Base-by-base conservation (phyloP, 2,888 invertebrate genomes). In the Pinctada fucata region DNA sequence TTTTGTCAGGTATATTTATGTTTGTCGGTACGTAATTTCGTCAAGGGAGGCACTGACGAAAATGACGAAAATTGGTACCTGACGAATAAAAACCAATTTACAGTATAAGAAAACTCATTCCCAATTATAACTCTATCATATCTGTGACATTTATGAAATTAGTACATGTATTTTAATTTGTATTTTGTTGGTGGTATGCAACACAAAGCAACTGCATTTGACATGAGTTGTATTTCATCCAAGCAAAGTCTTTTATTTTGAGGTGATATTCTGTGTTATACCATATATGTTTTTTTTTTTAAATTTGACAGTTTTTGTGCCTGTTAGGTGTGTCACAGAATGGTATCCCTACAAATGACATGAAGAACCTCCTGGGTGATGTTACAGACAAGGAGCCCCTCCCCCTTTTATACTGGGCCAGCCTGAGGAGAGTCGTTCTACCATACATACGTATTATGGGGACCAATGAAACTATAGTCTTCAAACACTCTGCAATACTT, bases 361-460 rank as follows among this genome's bases (percentile, higher is more conserved):
- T 90, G 8, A 81, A 83, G 69, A 85, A 85, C 47, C 78, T 91
- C 73, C 83, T 89, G 65, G 90, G 90, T 3, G 82, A 89, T 64
- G 78, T 86, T 3, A 74, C 78, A 16, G 69, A 72, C 1, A 85
- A 84, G 65, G 85, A 87, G 70, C 84, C 85, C 64, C 78, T 87
- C 3, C 83, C 90, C 51, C 75, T 82, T 2, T 69, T 90, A 47
- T 67, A 84, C 70, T 90, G 90, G 90, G 85, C 87, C 1, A 85
- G 82, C 3, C 82, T 89, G 0, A 81, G 87, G 31, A 78, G 90
- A 16, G 72, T 79, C n/a, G 79, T 91, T 13, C 87, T 88, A 51
- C 85, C 88, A 0, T 90, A 87, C 79, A 84, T 89, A 0, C 81
- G 86, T 45, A 79, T 79, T 1, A 80, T 81, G 0, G 83, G 86